A percentile compares a stretch with the other conserved stretches of the same genome.
phyloP scores from a whole-genome alignment of 2,797 vertebrate genomes.

The Orientallactaga sibirica region DNA sequence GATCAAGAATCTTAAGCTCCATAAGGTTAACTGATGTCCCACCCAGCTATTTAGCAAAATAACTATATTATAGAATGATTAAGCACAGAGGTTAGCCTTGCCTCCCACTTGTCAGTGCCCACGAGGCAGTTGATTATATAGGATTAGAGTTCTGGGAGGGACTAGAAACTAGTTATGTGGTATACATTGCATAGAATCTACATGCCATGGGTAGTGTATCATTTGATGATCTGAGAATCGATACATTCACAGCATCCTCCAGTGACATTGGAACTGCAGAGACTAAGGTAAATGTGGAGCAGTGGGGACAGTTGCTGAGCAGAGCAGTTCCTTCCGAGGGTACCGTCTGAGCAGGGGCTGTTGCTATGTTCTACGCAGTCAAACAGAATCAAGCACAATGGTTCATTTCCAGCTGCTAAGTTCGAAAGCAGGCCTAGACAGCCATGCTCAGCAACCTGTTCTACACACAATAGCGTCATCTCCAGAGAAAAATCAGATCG shows the following conservation, averaged over 20 bases:
- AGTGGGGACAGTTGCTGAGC: background rate
- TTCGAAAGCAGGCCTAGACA: conserved; percentile 34
- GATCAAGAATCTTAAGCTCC: background rate
- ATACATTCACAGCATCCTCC: background rate
- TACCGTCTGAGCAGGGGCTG: background rate
- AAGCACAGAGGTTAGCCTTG: background rate
- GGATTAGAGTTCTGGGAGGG: background rate
- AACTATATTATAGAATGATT: background rate
- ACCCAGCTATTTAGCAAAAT: conserved; percentile 2
- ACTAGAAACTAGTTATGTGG: background rate
- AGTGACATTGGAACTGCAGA: background rate
- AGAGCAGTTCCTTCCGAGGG: background rate
- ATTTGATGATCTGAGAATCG: background rate
- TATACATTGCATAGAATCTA: background rate
- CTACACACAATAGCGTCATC: conserved; percentile 40
- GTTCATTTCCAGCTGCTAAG: conserved; percentile 65
- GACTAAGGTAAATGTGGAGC: background rate
- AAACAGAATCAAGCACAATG: conserved; percentile 18
- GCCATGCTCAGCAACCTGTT: background rate
- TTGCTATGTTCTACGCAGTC: conserved; percentile 22
- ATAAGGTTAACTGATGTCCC: background rate
- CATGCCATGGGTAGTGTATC: background rate
- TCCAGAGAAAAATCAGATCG: conserved; percentile 59
- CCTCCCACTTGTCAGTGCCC: background rate
- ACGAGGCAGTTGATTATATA: background rate